Conservation (phyloP, 2,797 vertebrate species). For the Allobates femoralis region DNA sequence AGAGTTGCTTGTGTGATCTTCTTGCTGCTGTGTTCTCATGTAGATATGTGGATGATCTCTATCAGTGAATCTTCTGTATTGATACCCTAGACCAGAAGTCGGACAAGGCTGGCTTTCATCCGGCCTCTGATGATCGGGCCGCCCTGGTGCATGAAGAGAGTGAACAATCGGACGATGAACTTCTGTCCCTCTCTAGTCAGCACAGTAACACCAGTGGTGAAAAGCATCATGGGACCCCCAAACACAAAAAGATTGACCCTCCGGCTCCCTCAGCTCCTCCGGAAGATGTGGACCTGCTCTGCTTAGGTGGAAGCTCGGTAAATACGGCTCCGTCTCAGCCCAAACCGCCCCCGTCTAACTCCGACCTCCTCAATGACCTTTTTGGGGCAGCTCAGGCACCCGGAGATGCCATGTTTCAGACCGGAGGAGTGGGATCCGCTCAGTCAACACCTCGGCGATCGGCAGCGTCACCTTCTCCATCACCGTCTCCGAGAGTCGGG, state of each 20-base stretch:
- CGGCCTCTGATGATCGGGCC: constrained; percentile 82
- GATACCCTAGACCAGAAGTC: constrained; percentile 78
- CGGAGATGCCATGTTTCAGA: constrained; percentile 72
- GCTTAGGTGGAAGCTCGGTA: constrained; percentile 82
- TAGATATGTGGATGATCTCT: background rate
- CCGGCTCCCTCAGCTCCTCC: constrained; percentile 71
- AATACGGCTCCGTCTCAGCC: constrained; percentile 75
- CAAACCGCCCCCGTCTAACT: constrained; percentile 79
- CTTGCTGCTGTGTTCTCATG: too few relatives aligned
- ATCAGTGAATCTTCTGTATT: constrained; percentile 3
- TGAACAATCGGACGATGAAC: constrained; percentile 96
- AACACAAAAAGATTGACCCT: constrained; percentile 77
- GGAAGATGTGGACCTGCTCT: constrained; percentile 92
- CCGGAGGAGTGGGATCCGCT: constrained; percentile 81
- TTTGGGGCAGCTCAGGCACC: constrained; percentile 78
- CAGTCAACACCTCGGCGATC: constrained; percentile 91
- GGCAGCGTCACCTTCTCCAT: constrained; percentile 82
- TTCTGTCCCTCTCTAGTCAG: constrained; percentile 95
- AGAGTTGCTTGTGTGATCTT: too few relatives aligned
- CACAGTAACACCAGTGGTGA: constrained; percentile 84
- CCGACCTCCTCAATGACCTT: constrained; percentile 91
- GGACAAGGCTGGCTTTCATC: constrained; percentile 78
- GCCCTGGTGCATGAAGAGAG: constrained; percentile 90
- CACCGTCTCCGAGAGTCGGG: constrained; percentile 82
- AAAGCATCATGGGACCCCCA: constrained; percentile 75